Evolutionary conservation across 2,113 vertebrate species (phyloP).

Genomic region (Colinus virginianus): DNA sequence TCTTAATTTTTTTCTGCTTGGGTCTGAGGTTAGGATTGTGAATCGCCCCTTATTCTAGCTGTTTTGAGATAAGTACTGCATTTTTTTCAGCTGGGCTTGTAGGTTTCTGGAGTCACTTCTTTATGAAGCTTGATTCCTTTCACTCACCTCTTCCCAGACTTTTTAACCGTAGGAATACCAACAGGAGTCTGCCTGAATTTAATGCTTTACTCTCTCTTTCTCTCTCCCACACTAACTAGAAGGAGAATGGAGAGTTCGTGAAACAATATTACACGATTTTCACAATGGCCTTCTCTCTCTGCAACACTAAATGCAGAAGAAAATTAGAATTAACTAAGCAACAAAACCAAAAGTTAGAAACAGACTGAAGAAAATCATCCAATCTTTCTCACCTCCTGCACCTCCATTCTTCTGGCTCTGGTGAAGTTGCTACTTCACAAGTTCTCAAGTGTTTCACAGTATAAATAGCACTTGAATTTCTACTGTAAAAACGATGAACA

Average conservation of each 20-base stretch:
- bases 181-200: background rate
- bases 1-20: constrained; percentile 8
- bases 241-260: background rate
- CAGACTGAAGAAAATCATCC: background rate
- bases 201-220: background rate
- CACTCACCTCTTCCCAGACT: constrained; percentile 1
- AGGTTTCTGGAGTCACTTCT: constrained; percentile 10
- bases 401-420: background rate
- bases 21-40: background rate
- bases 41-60: constrained; percentile 23
- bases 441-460: background rate
- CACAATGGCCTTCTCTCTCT: background rate
- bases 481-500: background rate
- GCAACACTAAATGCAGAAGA: background rate
- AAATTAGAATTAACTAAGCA: background rate
- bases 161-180: constrained; percentile 34
- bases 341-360: constrained; percentile 10
- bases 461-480: background rate
- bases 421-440: background rate
- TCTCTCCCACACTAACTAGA: background rate
- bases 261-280: background rate
- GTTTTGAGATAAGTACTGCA: background rate
- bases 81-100: background rate
- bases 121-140: constrained; percentile 4
- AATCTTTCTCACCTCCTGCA: background rate